phyloP scores from a whole-genome alignment of 2,797 vertebrate genomes.

The Brotula barbata region DNA sequence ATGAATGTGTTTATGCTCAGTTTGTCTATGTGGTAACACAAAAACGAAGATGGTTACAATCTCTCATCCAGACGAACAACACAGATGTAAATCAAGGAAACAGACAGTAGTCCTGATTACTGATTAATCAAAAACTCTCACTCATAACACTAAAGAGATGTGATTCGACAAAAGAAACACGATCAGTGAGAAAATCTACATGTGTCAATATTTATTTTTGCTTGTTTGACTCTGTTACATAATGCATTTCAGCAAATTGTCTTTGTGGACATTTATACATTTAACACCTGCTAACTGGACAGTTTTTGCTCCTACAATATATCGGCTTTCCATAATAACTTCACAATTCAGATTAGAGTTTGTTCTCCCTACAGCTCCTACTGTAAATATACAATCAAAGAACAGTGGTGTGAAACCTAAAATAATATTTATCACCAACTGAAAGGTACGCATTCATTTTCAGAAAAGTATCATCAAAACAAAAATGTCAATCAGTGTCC shows the following conservation, averaged over 20 bases:
- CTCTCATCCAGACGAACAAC: no score
- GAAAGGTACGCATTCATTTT: constrained; percentile 48
- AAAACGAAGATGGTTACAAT: no score
- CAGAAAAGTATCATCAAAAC: constrained; percentile 19
- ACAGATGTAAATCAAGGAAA: neutral
- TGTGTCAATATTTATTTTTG: constrained; percentile 80
- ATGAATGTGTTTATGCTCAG: no score
- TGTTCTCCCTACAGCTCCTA: constrained; percentile 59
- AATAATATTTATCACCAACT: constrained; percentile 39
- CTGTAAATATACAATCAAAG: constrained; percentile 76
- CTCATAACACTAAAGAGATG: no score
- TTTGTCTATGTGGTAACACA: no score
- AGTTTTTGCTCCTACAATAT: constrained; percentile 56
- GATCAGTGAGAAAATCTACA: constrained; percentile 51
- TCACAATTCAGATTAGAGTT: constrained; percentile 50
- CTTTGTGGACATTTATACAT: constrained; percentile 76
- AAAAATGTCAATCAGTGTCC: constrained; percentile 45
- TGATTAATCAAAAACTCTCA: neutral
- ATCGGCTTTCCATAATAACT: constrained; percentile 46
- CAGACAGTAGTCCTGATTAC: neutral
- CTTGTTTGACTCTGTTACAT: constrained; percentile 73
- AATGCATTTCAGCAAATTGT: constrained; percentile 71
- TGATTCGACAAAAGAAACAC: constrained; percentile 27
- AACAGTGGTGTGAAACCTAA: constrained; percentile 60
- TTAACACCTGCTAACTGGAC: constrained; percentile 67